Conservation (phyloP, 2,113 vertebrate species). For the Calyptommatus sinebrachiatus region DNA sequence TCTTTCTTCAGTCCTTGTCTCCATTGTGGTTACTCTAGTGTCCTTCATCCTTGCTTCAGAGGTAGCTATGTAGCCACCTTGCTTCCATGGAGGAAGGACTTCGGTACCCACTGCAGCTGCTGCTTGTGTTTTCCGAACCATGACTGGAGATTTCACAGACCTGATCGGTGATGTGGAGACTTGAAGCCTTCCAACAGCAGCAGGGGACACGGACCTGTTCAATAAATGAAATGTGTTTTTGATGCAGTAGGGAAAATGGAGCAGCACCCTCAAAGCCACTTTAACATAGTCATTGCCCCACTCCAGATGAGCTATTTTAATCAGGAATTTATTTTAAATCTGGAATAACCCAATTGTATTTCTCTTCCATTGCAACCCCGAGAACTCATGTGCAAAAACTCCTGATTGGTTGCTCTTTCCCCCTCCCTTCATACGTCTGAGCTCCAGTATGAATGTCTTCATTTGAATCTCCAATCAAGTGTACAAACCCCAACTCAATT, state of each 20-base stretch:
- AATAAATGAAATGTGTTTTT: slow-evolving; percentile 7
- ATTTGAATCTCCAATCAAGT: too few relatives aligned
- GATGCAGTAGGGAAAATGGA: background rate
- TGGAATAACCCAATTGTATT: too few relatives aligned
- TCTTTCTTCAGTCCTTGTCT: slow-evolving; percentile 80
- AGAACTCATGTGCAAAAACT: too few relatives aligned
- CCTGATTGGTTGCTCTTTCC: background rate
- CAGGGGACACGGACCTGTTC: slow-evolving; percentile 87
- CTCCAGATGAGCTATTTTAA: too few relatives aligned
- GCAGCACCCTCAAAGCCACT: background rate
- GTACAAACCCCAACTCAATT: too few relatives aligned
- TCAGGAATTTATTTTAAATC: too few relatives aligned
- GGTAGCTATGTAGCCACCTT: slow-evolving; percentile 74
- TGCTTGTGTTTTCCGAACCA: slow-evolving; percentile 75
- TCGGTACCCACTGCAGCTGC: slow-evolving; percentile 68
- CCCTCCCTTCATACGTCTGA: too few relatives aligned
- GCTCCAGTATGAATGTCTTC: too few relatives aligned
- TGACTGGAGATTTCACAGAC: slow-evolving; percentile 88
- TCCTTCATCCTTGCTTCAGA: slow-evolving; percentile 77
- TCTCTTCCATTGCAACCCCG: too few relatives aligned
- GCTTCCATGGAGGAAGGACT: slow-evolving; percentile 94
- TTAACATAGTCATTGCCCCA: background rate
- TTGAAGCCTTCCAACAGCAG: slow-evolving; percentile 75
- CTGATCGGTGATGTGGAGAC: slow-evolving; percentile 86
- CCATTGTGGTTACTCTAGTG: slow-evolving; percentile 73